Percentiles rank a stretch among this genome's conserved stretches.
phyloP scores from a whole-genome alignment of 2,888 invertebrate species.

The Lepetodrilus schrolli region DNA sequence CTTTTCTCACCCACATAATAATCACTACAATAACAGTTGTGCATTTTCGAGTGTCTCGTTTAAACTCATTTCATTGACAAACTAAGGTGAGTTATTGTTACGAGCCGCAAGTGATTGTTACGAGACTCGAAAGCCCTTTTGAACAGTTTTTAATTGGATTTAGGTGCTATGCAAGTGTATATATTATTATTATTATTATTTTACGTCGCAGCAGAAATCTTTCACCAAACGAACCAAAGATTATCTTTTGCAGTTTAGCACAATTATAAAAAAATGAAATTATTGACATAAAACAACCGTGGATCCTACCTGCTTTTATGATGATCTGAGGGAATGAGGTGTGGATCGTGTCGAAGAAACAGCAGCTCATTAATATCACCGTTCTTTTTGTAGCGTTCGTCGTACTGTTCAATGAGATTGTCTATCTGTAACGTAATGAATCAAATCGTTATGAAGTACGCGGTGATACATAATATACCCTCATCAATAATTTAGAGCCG shows the following conservation, averaged over 20 bases:
- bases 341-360: slow-evolving; percentile 59
- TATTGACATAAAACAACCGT: background rate
- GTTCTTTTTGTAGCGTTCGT: slow-evolving; percentile 48
- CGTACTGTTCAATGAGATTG: slow-evolving; percentile 50
- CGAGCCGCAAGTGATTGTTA: too few relatives aligned
- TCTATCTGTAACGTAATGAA: slow-evolving; percentile 45
- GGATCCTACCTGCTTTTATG: slow-evolving; percentile 20
- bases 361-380: slow-evolving; percentile 67
- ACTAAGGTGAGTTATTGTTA: too few relatives aligned
- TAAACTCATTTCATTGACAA: too few relatives aligned
- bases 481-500: background rate
- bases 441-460: background rate
- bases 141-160: too few relatives aligned
- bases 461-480: background rate
- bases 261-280: background rate
- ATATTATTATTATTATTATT: too few relatives aligned
- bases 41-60: too few relatives aligned
- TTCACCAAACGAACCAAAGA: too few relatives aligned
- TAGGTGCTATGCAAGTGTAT: too few relatives aligned
- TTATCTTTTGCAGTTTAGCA: background rate
- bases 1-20: too few relatives aligned
- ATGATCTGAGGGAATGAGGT: slow-evolving; percentile 43
- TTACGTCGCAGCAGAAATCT: too few relatives aligned
- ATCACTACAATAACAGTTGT: too few relatives aligned
- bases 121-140: too few relatives aligned